Percentiles rank a stretch among this genome's conserved stretches.
phyloP scores from a whole-genome alignment of 2,113 vertebrate genomes.

The Actenoides hombroni region DNA sequence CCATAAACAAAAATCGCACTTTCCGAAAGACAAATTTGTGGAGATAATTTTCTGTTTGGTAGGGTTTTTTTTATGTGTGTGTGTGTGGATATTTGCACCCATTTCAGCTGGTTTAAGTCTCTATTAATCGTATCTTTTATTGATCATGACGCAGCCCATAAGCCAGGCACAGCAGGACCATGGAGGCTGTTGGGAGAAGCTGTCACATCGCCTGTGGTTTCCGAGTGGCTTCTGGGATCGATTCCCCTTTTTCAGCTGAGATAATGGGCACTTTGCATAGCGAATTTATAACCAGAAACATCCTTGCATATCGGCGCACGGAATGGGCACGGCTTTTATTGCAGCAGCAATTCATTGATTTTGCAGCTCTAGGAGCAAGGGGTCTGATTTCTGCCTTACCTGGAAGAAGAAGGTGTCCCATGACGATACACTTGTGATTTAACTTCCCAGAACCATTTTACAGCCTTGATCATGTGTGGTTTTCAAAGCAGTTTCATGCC shows the following conservation, averaged over 20 bases:
- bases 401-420: background rate
- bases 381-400: background rate
- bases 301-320: background rate
- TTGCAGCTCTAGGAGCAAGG: background rate
- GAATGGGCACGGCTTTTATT: background rate
- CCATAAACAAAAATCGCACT: rapidly evolving
- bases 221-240: background rate
- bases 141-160: rapidly evolving
- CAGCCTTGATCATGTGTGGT: background rate
- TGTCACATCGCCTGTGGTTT: background rate
- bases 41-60: background rate
- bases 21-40: too few species aligned
- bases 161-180: background rate
- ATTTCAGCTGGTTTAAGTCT: background rate
- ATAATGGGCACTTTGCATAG: background rate
- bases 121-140: rapidly evolving
- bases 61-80: background rate
- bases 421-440: background rate
- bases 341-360: background rate
- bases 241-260: background rate
- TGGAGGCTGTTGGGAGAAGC: background rate
- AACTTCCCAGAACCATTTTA: background rate
- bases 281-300: background rate
- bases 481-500: background rate
- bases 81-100: background rate